These are phyloP conservation scores for Megalurothrips usitatus DNA, from an alignment of 2,888 invertebrate species.

Conservation along the genomic window DNA sequence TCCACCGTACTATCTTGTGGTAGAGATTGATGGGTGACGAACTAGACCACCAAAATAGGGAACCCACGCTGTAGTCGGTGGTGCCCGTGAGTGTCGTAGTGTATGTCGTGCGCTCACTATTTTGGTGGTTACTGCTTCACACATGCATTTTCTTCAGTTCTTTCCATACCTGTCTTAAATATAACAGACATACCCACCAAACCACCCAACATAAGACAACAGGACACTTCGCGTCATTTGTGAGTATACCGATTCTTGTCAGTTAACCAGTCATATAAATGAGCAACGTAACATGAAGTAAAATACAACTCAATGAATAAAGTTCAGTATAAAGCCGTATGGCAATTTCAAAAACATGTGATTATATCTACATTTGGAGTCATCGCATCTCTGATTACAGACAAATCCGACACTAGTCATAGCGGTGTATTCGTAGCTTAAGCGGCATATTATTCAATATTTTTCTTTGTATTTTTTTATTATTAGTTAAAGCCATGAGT, in stretches of 20 bases:
- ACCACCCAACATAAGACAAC: conserved; percentile 5
- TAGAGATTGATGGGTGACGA: background rate
- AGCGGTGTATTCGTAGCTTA: conserved; percentile 22
- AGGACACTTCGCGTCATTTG: conserved; percentile 19
- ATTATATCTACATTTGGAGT: background rate
- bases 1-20: background rate
- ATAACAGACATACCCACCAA: background rate
- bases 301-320: background rate
- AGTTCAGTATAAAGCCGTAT: background rate
- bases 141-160: background rate
- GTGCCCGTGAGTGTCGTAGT: conserved; percentile 21
- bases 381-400: conserved; percentile 1
- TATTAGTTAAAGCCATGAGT: conserved; percentile 20
- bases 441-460: conserved; percentile 23
- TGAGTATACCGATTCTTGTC: conserved; percentile 2
- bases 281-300: background rate
- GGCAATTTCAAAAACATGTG: background rate
- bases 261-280: background rate
- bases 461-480: conserved; percentile 17
- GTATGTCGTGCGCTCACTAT: background rate
- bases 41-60: background rate
- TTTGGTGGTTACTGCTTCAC: background rate
- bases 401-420: conserved; percentile 16
- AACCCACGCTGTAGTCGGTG: background rate
- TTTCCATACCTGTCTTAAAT: background rate